A percentile compares a stretch with the other conserved stretches of the same genome.
phyloP scores from a whole-genome alignment of 2,797 vertebrate species.

The Clarias pachynema region DNA sequence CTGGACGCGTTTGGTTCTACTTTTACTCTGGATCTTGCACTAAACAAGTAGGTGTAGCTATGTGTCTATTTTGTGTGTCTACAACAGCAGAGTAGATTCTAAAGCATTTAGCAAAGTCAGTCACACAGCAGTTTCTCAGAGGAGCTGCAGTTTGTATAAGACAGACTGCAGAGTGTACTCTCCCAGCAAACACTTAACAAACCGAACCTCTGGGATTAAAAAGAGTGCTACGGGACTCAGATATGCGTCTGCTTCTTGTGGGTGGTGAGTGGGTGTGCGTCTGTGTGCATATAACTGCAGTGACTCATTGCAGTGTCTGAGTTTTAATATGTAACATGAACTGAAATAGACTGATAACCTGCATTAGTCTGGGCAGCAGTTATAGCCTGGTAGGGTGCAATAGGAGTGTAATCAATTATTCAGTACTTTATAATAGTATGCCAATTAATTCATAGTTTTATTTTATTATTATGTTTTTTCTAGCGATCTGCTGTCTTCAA shows the following conservation, averaged over 20 bases:
- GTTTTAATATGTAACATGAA: slow-evolving; percentile 27
- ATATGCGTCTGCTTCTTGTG: slow-evolving; percentile 18
- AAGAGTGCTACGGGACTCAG: slow-evolving; percentile 11
- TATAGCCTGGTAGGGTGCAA: background rate
- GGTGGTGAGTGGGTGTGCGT: slow-evolving; percentile 45
- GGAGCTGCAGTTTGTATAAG: slow-evolving; percentile 14
- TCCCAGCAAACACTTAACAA: slow-evolving; percentile 9
- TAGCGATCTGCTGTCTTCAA: slow-evolving; percentile 84
- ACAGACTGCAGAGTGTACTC: slow-evolving; percentile 10
- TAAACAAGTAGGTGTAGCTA: slow-evolving; percentile 84
- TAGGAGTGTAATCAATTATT: slow-evolving; percentile 13
- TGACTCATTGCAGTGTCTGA: slow-evolving; percentile 51
- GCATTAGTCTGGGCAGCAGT: slow-evolving; percentile 28
- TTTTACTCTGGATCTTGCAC: slow-evolving; percentile 83
- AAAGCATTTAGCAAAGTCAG: background rate
- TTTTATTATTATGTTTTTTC: slow-evolving; percentile 56
- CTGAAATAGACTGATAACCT: slow-evolving; percentile 35
- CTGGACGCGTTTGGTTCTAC: slow-evolving; percentile 84
- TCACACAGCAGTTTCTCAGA: background rate
- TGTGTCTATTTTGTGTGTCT: slow-evolving; percentile 17
- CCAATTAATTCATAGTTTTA: background rate
- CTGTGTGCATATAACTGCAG: slow-evolving; percentile 24
- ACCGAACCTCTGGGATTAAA: slow-evolving; percentile 22
- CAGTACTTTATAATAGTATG: background rate
- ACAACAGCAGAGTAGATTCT: background rate